Evolutionary conservation across 2,113 vertebrate genomes (phyloP).

Genomic region (Grallaria varia): DNA sequence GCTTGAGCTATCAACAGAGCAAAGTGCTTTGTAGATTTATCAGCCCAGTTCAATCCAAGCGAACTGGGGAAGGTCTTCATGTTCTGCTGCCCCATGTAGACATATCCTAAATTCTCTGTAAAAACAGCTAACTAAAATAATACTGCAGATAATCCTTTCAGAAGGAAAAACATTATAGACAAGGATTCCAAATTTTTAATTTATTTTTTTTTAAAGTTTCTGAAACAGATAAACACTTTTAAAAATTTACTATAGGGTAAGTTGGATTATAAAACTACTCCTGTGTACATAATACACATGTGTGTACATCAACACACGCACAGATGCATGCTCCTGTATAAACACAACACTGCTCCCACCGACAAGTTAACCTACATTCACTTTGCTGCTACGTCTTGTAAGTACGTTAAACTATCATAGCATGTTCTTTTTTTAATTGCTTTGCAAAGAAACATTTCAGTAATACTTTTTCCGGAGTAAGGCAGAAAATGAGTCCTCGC

Average conservation of each 20-base stretch:
- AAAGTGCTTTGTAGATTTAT: background rate
- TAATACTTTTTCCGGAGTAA: background rate
- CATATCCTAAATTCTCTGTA: background rate
- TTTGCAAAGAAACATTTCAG: background rate
- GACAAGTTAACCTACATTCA: background rate
- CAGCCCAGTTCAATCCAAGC: background rate
- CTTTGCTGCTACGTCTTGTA: background rate
- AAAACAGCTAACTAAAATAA: background rate
- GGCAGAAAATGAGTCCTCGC: background rate
- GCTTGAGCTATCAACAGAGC: background rate
- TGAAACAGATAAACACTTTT: background rate
- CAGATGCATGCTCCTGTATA: background rate
- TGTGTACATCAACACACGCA: background rate
- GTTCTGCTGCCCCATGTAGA: background rate
- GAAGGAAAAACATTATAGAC: background rate
- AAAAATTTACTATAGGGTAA: background rate
- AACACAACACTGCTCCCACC: background rate
- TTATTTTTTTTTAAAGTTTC: background rate
- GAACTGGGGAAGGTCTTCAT: background rate
- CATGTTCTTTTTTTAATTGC: background rate
- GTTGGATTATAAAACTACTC: background rate
- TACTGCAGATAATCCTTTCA: background rate
- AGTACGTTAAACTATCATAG: background rate
- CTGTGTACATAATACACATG: accelerated
- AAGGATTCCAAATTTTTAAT: background rate